phyloP scores from a whole-genome alignment of 2,113 vertebrate species.

The Ceyx melanurus region DNA sequence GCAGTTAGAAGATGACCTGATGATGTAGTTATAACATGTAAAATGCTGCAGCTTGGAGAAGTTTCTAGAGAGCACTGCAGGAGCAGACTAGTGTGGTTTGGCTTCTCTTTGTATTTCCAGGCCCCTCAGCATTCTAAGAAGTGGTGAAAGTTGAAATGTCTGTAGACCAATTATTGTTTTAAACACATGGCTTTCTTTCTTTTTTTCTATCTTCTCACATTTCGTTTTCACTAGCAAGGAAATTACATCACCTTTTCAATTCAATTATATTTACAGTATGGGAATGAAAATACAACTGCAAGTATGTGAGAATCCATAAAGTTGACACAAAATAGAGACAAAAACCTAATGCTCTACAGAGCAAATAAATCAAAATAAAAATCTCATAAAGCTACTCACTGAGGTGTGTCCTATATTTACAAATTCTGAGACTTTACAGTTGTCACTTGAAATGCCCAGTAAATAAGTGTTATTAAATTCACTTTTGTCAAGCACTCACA shows the following conservation, averaged over 20 bases:
- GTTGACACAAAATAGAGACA: background rate
- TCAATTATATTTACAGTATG: background rate
- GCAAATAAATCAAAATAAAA: conserved; percentile 16
- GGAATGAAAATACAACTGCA: background rate
- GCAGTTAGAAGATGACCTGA: background rate
- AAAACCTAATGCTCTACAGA: background rate
- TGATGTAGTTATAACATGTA: background rate
- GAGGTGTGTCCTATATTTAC: background rate
- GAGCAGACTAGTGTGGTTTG: background rate
- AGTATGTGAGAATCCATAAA: background rate
- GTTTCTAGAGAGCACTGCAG: background rate
- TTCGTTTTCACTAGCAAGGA: background rate
- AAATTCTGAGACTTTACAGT: background rate
- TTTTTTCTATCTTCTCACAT: background rate
- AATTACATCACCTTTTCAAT: background rate
- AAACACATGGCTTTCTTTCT: background rate
- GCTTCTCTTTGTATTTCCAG: background rate
- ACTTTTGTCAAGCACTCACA: background rate
- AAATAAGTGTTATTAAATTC: background rate
- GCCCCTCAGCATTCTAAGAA: background rate
- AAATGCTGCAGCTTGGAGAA: background rate
- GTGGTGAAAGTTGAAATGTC: background rate
- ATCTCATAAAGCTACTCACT: background rate
- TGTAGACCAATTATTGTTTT: background rate
- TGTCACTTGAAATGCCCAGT: background rate